A percentile compares a stretch with the other conserved stretches of the same genome.
phyloP scores from a whole-genome alignment of 2,888 invertebrate species.

The Spicauda simplicius region DNA sequence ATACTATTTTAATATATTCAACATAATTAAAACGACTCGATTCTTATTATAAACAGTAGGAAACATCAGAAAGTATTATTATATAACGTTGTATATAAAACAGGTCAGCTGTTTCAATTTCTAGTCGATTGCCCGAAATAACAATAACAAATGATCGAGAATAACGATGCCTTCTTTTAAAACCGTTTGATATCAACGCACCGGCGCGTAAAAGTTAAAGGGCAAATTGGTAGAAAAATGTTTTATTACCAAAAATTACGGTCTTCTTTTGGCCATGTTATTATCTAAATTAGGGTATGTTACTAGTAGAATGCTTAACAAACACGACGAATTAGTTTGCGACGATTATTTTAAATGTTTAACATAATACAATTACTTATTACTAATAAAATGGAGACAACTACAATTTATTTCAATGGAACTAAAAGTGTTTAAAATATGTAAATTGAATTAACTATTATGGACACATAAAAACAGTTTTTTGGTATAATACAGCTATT shows the following conservation, averaged over 20 bases:
- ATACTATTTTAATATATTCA: neutral
- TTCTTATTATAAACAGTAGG: neutral
- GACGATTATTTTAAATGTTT: too few relatives aligned
- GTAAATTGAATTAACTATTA: too few relatives aligned
- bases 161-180: conserved; percentile 66
- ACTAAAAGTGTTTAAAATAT: too few relatives aligned
- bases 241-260: conserved; percentile 48
- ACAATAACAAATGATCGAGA: conserved; percentile 65
- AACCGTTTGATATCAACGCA: conserved; percentile 58
- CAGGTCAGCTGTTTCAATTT: conserved; percentile 27
- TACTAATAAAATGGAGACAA: too few relatives aligned
- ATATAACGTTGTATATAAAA: conserved; percentile 15
- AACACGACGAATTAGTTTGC: neutral
- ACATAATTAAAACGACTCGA: neutral
- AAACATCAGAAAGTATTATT: conserved; percentile 11
- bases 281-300: conserved; percentile 22
- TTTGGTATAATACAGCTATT: conserved; percentile 55
- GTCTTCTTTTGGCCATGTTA: conserved; percentile 40
- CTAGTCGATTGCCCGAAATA: conserved; percentile 48
- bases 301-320: neutral
- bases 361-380: too few relatives aligned
- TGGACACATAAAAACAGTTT: neutral
- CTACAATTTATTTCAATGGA: too few relatives aligned
- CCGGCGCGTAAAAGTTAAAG: conserved; percentile 55
- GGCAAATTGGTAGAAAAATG: conserved; percentile 60